These are phyloP conservation scores for Aphelocoma coerulescens DNA, from an alignment of 2,113 vertebrate species.

Conservation along the genomic window DNA sequence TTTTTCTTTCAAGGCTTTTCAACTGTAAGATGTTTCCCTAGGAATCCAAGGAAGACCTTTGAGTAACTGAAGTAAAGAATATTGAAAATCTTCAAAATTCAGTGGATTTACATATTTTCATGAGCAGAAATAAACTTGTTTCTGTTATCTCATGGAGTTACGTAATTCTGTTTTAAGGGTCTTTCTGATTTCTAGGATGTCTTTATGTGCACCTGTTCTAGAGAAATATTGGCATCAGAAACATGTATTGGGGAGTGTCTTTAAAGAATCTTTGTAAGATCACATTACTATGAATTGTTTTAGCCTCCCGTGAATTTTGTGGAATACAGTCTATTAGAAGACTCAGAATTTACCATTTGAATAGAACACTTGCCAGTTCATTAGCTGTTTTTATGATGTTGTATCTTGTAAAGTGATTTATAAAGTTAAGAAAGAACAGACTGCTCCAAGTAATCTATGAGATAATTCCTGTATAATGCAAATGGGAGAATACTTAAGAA, in stretches of 20 bases:
- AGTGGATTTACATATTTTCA: neutral
- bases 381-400: neutral
- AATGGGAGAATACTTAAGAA: neutral
- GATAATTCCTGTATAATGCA: neutral
- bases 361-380: neutral
- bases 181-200: neutral
- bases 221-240: neutral
- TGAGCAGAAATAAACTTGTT: neutral
- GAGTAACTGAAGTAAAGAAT: neutral
- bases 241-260: neutral
- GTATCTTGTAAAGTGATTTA: neutral
- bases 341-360: neutral
- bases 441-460: neutral
- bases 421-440: neutral
- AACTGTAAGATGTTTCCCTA: neutral
- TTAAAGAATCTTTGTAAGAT: neutral
- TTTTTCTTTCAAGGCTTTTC: neutral
- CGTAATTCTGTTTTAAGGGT: neutral
- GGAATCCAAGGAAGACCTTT: neutral
- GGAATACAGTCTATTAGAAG: neutral
- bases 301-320: neutral
- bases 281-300: neutral
- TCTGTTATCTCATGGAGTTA: neutral
- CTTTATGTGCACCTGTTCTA: neutral
- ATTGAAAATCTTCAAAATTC: neutral